phyloP scores from a whole-genome alignment of 2,797 vertebrate genomes.

The Neosilurus mollespiculum region DNA sequence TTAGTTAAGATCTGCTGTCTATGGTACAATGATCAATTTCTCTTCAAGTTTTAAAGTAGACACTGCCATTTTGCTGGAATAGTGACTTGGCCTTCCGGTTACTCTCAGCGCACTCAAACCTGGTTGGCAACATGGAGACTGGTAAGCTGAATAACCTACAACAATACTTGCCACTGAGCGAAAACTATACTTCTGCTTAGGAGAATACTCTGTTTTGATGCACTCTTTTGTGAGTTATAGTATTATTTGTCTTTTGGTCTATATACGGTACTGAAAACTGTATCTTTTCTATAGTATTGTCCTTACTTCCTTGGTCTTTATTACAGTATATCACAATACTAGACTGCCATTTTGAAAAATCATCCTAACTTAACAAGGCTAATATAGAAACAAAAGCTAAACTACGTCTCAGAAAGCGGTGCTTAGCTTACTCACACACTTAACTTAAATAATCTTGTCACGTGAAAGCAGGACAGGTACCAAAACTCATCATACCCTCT shows the following conservation, averaged over 20 bases:
- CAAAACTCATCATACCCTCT: neutral
- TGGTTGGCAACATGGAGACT: constrained; percentile 72
- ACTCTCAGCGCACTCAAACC: constrained; percentile 25
- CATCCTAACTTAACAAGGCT: neutral
- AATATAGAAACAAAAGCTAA: neutral
- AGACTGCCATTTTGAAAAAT: neutral
- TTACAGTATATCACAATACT: neutral
- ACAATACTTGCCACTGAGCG: neutral
- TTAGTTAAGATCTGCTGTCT: constrained; percentile 38
- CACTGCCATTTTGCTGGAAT: constrained; percentile 54
- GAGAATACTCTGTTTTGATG: neutral
- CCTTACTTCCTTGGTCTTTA: neutral
- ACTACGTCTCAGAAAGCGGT: neutral
- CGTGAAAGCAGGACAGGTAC: neutral
- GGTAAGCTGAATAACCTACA: constrained; percentile 64
- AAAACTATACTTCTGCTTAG: neutral
- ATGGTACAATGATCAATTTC: constrained; percentile 53
- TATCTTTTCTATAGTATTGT: neutral
- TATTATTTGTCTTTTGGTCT: neutral
- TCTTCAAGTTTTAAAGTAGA: constrained; percentile 46
- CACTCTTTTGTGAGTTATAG: neutral
- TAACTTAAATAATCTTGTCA: neutral
- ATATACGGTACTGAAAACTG: neutral
- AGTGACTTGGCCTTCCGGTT: constrained; percentile 51
- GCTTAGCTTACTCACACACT: neutral